phyloP scores from a whole-genome alignment of 2,888 invertebrate genomes.

The Cephus runcator region DNA sequence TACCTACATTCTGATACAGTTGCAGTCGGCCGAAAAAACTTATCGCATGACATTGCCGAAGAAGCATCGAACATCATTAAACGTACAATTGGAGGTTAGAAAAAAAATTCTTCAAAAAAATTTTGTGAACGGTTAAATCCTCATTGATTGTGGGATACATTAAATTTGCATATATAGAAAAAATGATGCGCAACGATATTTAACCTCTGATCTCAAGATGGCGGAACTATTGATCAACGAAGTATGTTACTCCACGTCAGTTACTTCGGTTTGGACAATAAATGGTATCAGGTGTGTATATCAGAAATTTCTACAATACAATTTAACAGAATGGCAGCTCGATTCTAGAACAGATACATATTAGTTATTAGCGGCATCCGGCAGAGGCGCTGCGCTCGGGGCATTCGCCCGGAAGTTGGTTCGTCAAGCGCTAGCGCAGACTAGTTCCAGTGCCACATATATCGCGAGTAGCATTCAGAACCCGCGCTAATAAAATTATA shows the following conservation, averaged over 20 bases:
- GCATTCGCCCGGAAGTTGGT: conserved; percentile 43
- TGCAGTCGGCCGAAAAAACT: not conserved
- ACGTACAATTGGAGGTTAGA: too few species aligned
- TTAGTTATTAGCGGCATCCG: conserved; percentile 10
- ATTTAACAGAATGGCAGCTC: not conserved
- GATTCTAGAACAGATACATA: not conserved
- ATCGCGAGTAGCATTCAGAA: conserved; percentile 31
- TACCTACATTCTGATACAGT: conserved; percentile 37
- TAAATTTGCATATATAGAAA: too few species aligned
- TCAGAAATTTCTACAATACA: not conserved
- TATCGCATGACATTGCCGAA: not conserved
- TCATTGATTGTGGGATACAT: too few species aligned
- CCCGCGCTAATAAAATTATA: conserved; percentile 42
- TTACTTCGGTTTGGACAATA: too few species aligned
- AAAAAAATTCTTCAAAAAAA: too few species aligned
- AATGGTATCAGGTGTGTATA: too few species aligned
- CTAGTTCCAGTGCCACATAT: conserved; percentile 22
- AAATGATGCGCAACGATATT: too few species aligned
- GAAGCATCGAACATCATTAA: too few species aligned
- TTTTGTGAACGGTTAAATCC: too few species aligned
- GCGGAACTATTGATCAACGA: too few species aligned
- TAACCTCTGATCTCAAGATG: too few species aligned
- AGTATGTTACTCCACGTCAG: too few species aligned
- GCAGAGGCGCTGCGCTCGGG: conserved; percentile 41
- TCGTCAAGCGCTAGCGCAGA: conserved; percentile 17